Base-by-base conservation (phyloP, 2,888 invertebrate genomes). In the Metopia argyrocephala region DNA sequence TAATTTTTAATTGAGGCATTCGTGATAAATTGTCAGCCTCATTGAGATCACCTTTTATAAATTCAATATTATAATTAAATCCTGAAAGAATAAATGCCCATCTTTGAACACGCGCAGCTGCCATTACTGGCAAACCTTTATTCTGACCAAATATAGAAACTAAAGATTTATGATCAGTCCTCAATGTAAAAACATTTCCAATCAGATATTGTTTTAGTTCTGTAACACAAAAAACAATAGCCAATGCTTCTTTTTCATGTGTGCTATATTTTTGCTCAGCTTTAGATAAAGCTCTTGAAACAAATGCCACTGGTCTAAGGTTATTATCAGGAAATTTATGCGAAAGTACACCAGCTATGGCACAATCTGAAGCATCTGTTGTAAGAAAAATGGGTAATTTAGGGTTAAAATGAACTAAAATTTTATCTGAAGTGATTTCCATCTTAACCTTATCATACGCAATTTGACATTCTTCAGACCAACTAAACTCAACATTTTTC, bases 1-100 rank as follows among this genome's bases (percentile, higher is more conserved):
- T 28, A 28, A 3, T 6, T 62, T 5, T 23, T 9, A 9, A 12
- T 46, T 66, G 66, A 71, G 71, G 71, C 31, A 78, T 65, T 45
- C 78, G 31, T 12, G 73, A 78, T 25, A 78, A 66, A 56, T 57
- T 71, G 18, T 83, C 79, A 46, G 61, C 79, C 56, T 78, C 46
- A 48, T n/a, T n/a, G n/a, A n/a, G n/a, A n/a, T n/a, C n/a, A n/a
- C n/a, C n/a, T n/a, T n/a, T n/a, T n/a, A n/a, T 83, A 52, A 82
- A 69, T 64, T 66, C 20, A 65, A 81, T 75, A 31, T 70, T 75
- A 76, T 61, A 28, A 62, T 61, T 76, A 45, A 78, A 84, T 73
- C 46, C 80, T 66, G n/a, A 88, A 15, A 78, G 52, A 3, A 78
- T 61, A 45, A 73, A 78, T n/a, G n/a, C n/a, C n/a, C n/a, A 69